Conservation (phyloP, 2,888 invertebrate genomes). For the Branchipolynoe longqiensis region DNA sequence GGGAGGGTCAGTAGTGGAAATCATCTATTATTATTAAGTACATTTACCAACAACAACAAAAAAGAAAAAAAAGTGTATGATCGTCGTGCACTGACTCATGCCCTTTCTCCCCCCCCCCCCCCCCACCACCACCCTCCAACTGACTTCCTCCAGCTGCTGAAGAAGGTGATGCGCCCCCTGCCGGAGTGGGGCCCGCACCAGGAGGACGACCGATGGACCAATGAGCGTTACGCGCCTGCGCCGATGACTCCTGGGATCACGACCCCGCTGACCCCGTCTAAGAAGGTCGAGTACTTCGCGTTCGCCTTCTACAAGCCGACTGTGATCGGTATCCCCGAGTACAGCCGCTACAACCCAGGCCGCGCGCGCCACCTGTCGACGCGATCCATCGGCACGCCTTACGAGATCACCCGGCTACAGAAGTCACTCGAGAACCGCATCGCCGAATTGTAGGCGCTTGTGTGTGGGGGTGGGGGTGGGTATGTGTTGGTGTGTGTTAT, state of each 20-base stretch:
- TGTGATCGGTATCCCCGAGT: slow-evolving; percentile 31
- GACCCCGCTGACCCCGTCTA: slow-evolving; percentile 33
- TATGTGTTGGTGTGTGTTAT: too few relatives aligned
- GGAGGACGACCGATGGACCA: slow-evolving; percentile 41
- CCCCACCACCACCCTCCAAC: neutral
- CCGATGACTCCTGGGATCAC: slow-evolving; percentile 2
- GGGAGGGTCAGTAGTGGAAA: too few relatives aligned
- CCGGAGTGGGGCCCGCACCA: slow-evolving; percentile 78
- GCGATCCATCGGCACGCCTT: slow-evolving; percentile 15
- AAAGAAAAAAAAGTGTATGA: too few relatives aligned
- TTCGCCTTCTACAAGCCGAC: slow-evolving; percentile 48
- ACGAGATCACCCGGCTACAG: slow-evolving; percentile 38
- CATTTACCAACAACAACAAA: too few relatives aligned
- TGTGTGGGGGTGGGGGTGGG: too few relatives aligned
- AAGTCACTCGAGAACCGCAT: slow-evolving; percentile 8
- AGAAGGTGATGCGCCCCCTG: slow-evolving; percentile 72
- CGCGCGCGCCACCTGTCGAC: slow-evolving; percentile 24
- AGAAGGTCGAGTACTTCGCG: slow-evolving; percentile 43
- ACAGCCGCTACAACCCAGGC: slow-evolving; percentile 10
- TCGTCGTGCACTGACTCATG: too few relatives aligned
- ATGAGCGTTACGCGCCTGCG: neutral
- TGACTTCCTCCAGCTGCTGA: slow-evolving; percentile 71
- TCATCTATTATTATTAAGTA: too few relatives aligned
- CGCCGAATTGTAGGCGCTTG: slow-evolving; percentile 18
- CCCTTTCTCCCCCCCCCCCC: too few relatives aligned